Conservation (phyloP, 1,140 invertebrate species). For the Bradysia coprophila region DNA sequence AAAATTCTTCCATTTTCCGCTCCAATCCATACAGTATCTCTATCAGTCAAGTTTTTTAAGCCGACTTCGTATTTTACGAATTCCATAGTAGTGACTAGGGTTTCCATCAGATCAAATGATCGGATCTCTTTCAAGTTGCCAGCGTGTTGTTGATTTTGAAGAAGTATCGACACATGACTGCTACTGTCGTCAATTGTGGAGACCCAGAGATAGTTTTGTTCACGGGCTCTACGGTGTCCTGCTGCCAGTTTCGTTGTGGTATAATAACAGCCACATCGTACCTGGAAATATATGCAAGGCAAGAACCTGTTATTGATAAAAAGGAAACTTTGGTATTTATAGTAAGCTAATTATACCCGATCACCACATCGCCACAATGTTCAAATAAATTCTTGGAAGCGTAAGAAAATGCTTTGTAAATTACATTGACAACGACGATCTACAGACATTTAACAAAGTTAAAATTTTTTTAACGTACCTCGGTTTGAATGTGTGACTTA, state of each 20-base stretch:
- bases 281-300: too few relatives aligned
- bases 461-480: slow-evolving; percentile 37
- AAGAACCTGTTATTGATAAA: background rate
- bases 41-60: slow-evolving; percentile 33
- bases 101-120: slow-evolving; percentile 58
- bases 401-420: too few relatives aligned
- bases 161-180: slow-evolving; percentile 58
- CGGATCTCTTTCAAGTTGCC: slow-evolving; percentile 56
- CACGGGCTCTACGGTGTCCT: slow-evolving; percentile 33
- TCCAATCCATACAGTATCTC: slow-evolving; percentile 80
- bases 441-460: background rate
- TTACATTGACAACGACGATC: background rate
- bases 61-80: slow-evolving; percentile 45
- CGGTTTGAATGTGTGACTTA: slow-evolving; percentile 67
- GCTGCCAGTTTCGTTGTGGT: slow-evolving; percentile 35
- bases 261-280: slow-evolving; percentile 79
- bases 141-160: slow-evolving; percentile 53
- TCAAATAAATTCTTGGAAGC: too few relatives aligned
- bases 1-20: slow-evolving; percentile 62
- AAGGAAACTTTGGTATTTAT: background rate
- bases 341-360: too few relatives aligned
- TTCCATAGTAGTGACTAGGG: slow-evolving; percentile 63
- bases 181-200: slow-evolving; percentile 60
- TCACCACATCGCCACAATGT: too few relatives aligned
- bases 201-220: slow-evolving; percentile 59